phyloP scores from a whole-genome alignment of 30 jellyfish, hydroid and myxozoan genomes.

The Cassiopea andromeda region DNA sequence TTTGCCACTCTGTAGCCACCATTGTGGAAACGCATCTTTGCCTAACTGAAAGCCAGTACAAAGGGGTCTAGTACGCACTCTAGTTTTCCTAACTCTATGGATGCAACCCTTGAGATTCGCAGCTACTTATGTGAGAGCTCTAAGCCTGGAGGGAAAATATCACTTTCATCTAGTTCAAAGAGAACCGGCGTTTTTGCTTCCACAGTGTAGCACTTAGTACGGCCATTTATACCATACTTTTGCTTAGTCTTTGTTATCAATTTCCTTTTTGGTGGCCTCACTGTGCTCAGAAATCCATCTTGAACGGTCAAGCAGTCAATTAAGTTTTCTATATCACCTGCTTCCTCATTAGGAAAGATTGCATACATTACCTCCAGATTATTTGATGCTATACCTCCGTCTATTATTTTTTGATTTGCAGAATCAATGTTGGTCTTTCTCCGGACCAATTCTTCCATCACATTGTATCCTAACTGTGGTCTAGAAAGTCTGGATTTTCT shows the following conservation, averaged over 20 bases:
- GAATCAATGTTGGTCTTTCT: slow-evolving; percentile 29
- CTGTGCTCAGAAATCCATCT: slow-evolving; percentile 25
- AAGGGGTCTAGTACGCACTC: too few relatives aligned
- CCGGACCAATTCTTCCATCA: slow-evolving; percentile 56
- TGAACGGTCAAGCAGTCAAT: slow-evolving; percentile 19
- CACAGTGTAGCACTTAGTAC: slow-evolving; percentile 20
- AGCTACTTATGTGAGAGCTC: slow-evolving; percentile 48
- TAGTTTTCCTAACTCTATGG: too few relatives aligned
- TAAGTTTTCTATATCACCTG: slow-evolving; percentile 5
- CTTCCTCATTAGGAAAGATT: slow-evolving; percentile 4
- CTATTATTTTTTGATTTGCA: slow-evolving; percentile 18
- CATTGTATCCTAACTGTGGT: slow-evolving; percentile 68
- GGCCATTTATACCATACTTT: slow-evolving; percentile 9
- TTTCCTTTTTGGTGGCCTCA: slow-evolving; percentile 27
- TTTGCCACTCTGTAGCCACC: too few relatives aligned
- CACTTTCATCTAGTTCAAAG: slow-evolving; percentile 56
- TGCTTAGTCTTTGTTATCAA: slow-evolving; percentile 21
- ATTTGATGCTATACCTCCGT: background rate
- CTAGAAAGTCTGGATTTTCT: slow-evolving; percentile 20
- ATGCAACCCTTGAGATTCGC: slow-evolving; percentile 45
- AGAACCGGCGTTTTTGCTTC: slow-evolving; percentile 53
- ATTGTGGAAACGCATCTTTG: too few relatives aligned
- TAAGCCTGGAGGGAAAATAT: slow-evolving; percentile 51
- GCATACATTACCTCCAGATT: slow-evolving; percentile 4
- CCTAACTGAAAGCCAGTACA: too few relatives aligned